Evolutionary conservation across 2,797 vertebrate species (phyloP).

Genomic region (Leucoraja ocellata): DNA sequence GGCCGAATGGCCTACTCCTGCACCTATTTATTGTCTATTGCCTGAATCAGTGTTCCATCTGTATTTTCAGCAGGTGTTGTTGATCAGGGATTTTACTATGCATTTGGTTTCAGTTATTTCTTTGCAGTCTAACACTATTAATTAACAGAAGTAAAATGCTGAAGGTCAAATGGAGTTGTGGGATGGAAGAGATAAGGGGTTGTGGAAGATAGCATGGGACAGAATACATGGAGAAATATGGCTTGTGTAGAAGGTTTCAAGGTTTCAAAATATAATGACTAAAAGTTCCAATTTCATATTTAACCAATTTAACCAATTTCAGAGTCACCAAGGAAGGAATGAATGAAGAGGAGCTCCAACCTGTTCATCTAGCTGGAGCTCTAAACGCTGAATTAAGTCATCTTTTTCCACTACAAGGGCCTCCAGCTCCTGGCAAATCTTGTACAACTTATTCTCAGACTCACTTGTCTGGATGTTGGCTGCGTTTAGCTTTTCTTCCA

Average conservation of each 20-base stretch:
- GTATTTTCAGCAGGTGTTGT: background rate
- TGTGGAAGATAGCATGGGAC: no score
- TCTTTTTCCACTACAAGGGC: constrained; percentile 78
- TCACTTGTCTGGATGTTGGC: constrained; percentile 76
- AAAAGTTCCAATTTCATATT: background rate
- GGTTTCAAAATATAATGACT: background rate
- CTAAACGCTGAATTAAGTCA: constrained; percentile 71
- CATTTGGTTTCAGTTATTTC: background rate
- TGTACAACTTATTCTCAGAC: constrained; percentile 76
- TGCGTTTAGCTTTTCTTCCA: constrained; percentile 90
- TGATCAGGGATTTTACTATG: background rate
- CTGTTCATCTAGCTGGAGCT: constrained; percentile 89
- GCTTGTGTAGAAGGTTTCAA: background rate
- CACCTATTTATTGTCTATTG: no score
- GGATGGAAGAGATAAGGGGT: no score
- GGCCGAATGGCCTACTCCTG: no score
- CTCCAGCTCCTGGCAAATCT: constrained; percentile 84
- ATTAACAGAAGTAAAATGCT: background rate
- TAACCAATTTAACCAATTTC: background rate
- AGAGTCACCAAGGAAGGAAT: background rate
- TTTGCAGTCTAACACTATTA: background rate
- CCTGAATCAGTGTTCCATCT: background rate
- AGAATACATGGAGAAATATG: no score
- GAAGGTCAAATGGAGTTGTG: background rate
- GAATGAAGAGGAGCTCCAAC: constrained; percentile 52